Evolutionary conservation across 1,140 invertebrate species (phyloP).

Genomic region (Reticulitermes speratus): DNA sequence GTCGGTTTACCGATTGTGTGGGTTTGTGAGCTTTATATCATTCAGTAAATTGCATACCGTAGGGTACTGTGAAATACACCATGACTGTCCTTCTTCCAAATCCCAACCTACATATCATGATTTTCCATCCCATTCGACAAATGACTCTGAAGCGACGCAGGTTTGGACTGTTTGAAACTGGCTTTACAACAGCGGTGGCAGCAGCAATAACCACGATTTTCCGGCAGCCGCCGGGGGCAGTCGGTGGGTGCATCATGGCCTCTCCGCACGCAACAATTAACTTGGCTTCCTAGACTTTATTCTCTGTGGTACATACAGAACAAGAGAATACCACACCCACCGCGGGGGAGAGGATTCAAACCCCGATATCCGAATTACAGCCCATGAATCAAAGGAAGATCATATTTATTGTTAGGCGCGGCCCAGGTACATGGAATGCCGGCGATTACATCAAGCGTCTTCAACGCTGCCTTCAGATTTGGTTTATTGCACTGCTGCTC

Average conservation of each 20-base stretch:
- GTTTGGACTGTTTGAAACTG: background rate
- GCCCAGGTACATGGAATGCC: background rate
- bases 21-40: too few species aligned
- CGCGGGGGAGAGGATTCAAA: background rate
- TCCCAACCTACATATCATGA: too few species aligned
- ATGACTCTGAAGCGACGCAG: too few species aligned
- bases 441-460: background rate
- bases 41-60: too few species aligned
- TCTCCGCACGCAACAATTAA: slow-evolving; percentile 18
- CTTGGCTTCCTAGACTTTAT: background rate
- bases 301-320: background rate
- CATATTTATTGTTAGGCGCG: background rate
- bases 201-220: background rate
- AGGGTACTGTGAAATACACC: too few species aligned
- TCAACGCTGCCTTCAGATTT: background rate
- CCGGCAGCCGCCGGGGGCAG: background rate
- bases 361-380: slow-evolving; percentile 18
- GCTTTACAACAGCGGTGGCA: background rate
- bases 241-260: background rate
- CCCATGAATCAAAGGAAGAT: background rate
- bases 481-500: background rate
- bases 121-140: too few species aligned
- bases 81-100: too few species aligned
- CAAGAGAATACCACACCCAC: background rate
- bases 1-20: too few species aligned